Evolutionary conservation across 2,888 invertebrate species (phyloP), one percentile per base, ranked within the genome.

Genomic region (Lasioglossum marginatum): DNA sequence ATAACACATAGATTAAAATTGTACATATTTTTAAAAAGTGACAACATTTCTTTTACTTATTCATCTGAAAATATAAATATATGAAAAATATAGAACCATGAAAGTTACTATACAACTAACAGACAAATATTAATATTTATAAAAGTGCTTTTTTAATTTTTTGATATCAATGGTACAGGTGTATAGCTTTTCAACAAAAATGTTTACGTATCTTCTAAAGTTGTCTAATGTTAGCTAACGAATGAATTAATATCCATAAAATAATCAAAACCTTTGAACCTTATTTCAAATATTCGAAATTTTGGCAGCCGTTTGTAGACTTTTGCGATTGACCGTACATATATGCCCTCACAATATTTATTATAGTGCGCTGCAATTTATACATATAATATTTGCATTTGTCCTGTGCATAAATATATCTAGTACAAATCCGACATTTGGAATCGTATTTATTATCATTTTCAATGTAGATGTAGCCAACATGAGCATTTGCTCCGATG

Each of bases 391-490:
- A 60, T 60, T 60, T 60, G 14, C 60, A 5, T 27, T 31, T 27
- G 27, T 60, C 27, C 3, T 60, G 27, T 60, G 60, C 60, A 60
- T 63, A 63, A 63, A 63, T 63, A 31, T 63, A 63, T 31, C 27
- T 16, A 52, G 79, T 31, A 19, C 23, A 19, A 45, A 27, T 43
- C 70, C 52, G 72, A 40, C 34, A 63, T 63, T 63, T 63, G 14
- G 31, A 63, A 31, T 63, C 31, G 60, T 63, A 63, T 63, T 63
- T 63, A 63, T 63, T 63, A 63, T 63, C 60, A 31, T 63, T 63
- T 63, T 63, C 60, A 27, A 63, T 27, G 27, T 31, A 5, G 60
- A 31, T 60, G 16, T 16, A 60, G 27, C 14, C 14, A 60, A 60
- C 27, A 16, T 1, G 60, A 27, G 27, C 60, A 31, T 60, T 27